Base-by-base conservation (phyloP, 2,888 invertebrate genomes). In the Lasius fuliginosus region DNA sequence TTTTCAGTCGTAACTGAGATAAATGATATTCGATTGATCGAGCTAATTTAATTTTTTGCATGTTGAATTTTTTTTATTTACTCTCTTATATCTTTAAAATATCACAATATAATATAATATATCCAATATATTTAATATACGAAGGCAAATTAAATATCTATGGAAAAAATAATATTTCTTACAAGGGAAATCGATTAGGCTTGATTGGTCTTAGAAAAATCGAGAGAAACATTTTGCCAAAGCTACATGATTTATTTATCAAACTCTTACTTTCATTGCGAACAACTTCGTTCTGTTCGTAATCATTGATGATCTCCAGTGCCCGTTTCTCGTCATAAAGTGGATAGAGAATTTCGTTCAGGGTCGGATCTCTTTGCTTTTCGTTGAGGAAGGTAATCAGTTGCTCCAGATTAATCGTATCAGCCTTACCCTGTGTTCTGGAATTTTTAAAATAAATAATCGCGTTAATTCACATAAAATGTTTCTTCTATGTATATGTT, bases 341-440 rank as follows among this genome's bases (percentile, higher is more conserved):
- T 3, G 99, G 99, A 95, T 98, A 99, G 74, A 99, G 96, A 95
- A 99, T 99, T 96, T 99, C 99, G 95, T 99, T 99, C 88, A 99
- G 96, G 49, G 99, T 97, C 5, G 99, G 99, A 96, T 99, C 99
- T 84, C 99, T 96, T 95, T 99, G 99, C 95, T 99, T 99, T 95
- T 99, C 99, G 94, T 99, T 99, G 93, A 99, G 96, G 95, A 99
- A 99, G 93, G 97, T 97, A 79, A 99, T 98, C 92, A 99, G 97
- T 95, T 99, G 98, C 1, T 97, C 97, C 92, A 98, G 93, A 92
- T 97, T 97, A 90, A 99, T 98, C 87, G 97, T 97, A 91, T 99
- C 98, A 15, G 97, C 97, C 95, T 98, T 98, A 89, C 98, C 98
- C 95, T 98, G 97, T 18, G 98, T 98, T 93, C 99, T 99, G 95